phyloP scores from a whole-genome alignment of 2,888 invertebrate genomes.

The Eretmocerus hayati region DNA sequence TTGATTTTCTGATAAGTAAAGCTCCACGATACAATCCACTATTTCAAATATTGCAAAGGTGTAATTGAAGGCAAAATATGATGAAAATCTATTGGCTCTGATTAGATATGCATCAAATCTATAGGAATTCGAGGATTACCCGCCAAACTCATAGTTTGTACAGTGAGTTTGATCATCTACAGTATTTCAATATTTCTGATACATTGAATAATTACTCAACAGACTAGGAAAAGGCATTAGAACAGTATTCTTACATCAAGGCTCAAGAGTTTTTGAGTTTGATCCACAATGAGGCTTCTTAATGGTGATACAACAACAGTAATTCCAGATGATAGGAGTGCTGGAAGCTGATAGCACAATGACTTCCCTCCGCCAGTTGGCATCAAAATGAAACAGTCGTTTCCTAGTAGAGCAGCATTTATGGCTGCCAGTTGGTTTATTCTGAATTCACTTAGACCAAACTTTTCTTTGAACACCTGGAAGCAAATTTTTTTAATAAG shows the following conservation, averaged over 20 bases:
- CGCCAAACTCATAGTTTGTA: no score
- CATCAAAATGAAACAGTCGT: slow-evolving; percentile 95
- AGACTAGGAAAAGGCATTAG: not conserved
- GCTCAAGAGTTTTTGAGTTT: slow-evolving; percentile 84
- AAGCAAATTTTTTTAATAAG: slow-evolving; percentile 3
- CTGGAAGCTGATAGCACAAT: slow-evolving; percentile 87
- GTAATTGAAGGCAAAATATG: no score
- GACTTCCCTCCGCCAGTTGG: slow-evolving; percentile 96
- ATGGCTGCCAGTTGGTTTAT: slow-evolving; percentile 92
- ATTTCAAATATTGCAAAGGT: no score
- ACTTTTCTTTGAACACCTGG: slow-evolving; percentile 64
- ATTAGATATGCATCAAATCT: no score
- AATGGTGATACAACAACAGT: slow-evolving; percentile 94
- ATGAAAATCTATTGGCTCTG: no score
- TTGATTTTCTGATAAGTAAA: no score
- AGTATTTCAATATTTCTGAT: no score
- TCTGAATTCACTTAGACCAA: slow-evolving; percentile 82
- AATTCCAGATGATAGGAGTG: slow-evolving; percentile 75
- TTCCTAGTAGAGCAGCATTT: slow-evolving; percentile 76
- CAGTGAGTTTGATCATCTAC: no score
- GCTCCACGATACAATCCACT: no score
- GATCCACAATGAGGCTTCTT: slow-evolving; percentile 92
- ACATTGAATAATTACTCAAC: no score
- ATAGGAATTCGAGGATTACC: no score
- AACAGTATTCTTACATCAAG: slow-evolving; percentile 63